Base-by-base conservation (phyloP, 1,140 invertebrate species). In the Nomia melanderi region DNA sequence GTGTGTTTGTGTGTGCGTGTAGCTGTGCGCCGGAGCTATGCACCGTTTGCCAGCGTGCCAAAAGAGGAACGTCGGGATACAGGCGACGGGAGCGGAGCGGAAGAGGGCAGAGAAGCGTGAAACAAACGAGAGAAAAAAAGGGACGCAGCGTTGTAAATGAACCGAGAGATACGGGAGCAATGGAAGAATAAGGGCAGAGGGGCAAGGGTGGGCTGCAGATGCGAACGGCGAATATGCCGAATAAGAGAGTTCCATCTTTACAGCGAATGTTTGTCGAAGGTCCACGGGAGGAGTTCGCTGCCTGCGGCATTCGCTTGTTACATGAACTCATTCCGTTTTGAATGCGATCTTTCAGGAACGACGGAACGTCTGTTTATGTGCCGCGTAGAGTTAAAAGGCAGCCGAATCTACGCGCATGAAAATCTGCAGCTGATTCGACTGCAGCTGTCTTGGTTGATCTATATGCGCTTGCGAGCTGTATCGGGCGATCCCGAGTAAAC, bases 101-200 rank as follows among this genome's bases (percentile, higher is more conserved):
- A 78, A 25, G 56, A 23, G 25, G 9, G 44, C 44, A 39, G 39
- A 44, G 67, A 50, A 50, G 56, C 39, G 41, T 39, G 59, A 75
- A 81, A 77, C 56, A 60, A 81, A 77, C 66, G 69, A 47, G 50
- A 59, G 31, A 36, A 70, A 36, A 41, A 70, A 20, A 31, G 62
- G 60, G 53, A 50, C 66, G 17, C 29, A 60, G 50, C 44, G 50
- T 31, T 79, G 25, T 60, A 69, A 59, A 64, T 74, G 67, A 83
- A 77, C 59, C 25, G 67, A 75, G 67, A 77, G 69, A 80, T 36
- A 73, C n/a, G 63, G 57, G n/a, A 63, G n/a, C 44, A 41, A 59
- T 27, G 69, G 50, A 27, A 27, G 25, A 33, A 41, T 39, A 62
- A 39, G 29, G 41, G 36, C 33, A 23, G 41, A 62, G 60, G 59